These are phyloP conservation scores for Phyllotis vaccarum DNA, from an alignment of 2,797 vertebrate genomes.

Conservation along the genomic window DNA sequence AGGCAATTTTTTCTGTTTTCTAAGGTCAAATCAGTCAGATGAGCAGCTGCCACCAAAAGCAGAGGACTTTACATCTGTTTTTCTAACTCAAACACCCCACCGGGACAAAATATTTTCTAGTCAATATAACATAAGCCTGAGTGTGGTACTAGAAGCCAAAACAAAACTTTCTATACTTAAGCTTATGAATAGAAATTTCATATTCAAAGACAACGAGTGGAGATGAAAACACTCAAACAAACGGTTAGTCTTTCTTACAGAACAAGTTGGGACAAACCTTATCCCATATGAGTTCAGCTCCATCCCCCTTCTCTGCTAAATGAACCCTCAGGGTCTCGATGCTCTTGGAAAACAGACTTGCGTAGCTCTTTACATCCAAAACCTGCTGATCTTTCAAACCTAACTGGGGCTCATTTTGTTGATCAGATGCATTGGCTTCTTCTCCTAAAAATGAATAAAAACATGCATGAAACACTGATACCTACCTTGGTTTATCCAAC, in stretches of 20 bases:
- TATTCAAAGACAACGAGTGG: background rate
- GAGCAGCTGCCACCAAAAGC: background rate
- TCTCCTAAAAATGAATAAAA: conserved; percentile 64
- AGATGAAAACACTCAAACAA: conserved; percentile 40
- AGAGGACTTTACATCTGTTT: background rate
- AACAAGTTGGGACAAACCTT: conserved; percentile 90
- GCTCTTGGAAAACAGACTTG: conserved; percentile 94
- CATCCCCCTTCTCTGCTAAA: conserved; percentile 93
- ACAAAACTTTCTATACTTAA: conserved; percentile 16
- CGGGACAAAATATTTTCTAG: background rate
- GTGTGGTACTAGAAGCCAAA: conserved; percentile 3
- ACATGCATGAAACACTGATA: conserved; percentile 45
- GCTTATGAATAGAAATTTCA: conserved; percentile 16
- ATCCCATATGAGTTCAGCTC: conserved; percentile 97
- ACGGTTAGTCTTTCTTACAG: background rate
- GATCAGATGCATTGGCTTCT: conserved; percentile 85
- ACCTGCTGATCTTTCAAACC: conserved; percentile 98
- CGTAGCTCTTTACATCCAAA: conserved; percentile 93
- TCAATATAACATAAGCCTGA: conserved; percentile 25
- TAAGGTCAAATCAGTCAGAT: conserved; percentile 39
- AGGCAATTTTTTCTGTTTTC: background rate
- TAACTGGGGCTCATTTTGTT: conserved; percentile 89
- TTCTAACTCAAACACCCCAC: conserved; percentile 55
- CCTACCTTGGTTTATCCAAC: conserved; percentile 30
- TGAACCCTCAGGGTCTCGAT: conserved; percentile 94